These are phyloP conservation scores for Orchestia grillus DNA, from an alignment of 1,140 invertebrate species.

Conservation along the genomic window DNA sequence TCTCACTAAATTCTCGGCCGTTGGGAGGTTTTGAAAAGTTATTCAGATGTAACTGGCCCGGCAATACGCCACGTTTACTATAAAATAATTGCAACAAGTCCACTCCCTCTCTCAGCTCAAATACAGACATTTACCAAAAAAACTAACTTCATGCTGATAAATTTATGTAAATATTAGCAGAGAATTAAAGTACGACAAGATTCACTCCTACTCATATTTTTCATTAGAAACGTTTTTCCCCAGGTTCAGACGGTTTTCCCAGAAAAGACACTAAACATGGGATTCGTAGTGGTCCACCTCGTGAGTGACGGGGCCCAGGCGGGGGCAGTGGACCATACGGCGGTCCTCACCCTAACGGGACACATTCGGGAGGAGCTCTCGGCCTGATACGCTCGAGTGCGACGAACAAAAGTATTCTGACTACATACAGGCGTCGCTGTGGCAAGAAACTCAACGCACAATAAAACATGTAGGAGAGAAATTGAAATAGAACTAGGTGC, in stretches of 20 bases:
- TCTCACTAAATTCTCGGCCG: too few relatives aligned
- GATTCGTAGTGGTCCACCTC: not conserved
- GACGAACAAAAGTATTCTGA: not conserved
- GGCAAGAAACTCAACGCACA: not conserved
- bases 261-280: not conserved
- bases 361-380: not conserved
- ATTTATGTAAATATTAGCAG: not conserved
- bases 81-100: not conserved
- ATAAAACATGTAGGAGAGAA: not conserved
- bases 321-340: slow-evolving; percentile 28
- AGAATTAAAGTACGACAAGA: not conserved
- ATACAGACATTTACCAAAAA: not conserved
- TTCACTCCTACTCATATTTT: not conserved
- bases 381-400: not conserved
- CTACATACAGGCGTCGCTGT: too few relatives aligned
- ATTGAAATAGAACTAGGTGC: not conserved
- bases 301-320: not conserved
- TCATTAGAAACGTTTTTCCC: not conserved
- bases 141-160: not conserved
- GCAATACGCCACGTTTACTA: not conserved
- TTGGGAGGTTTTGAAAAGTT: too few relatives aligned
- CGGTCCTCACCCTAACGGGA: slow-evolving; percentile 23
- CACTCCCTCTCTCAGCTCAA: not conserved
- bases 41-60: too few relatives aligned
- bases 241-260: not conserved